These are phyloP conservation scores for Sebastes trivittatus DNA, from an alignment of 2,797 vertebrate species.

Conservation along the genomic window DNA sequence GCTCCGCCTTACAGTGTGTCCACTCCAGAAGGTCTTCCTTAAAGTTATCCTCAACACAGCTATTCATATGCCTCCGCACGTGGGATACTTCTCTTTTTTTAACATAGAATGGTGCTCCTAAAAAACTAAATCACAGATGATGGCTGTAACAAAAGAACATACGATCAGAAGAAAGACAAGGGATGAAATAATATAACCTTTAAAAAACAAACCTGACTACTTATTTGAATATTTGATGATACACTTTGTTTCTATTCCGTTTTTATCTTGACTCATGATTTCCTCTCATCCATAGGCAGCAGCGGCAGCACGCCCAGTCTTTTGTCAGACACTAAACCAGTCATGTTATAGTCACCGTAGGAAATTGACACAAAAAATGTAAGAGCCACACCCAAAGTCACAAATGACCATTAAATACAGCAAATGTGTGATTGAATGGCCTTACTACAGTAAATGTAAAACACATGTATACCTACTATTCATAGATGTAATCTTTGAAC, in stretches of 20 bases:
- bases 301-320: constrained; percentile 45
- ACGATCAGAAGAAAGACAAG: neutral
- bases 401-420: constrained; percentile 67
- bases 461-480: constrained; percentile 32
- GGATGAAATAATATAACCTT: neutral
- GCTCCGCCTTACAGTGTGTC: constrained; percentile 43
- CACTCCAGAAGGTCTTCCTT: constrained; percentile 55
- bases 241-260: neutral
- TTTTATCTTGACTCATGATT: constrained; percentile 4
- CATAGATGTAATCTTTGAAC: neutral
- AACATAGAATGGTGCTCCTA: neutral
- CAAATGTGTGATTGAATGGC: constrained; percentile 62
- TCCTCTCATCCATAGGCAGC: constrained; percentile 19
- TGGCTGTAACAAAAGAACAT: neutral
- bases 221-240: neutral
- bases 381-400: constrained; percentile 76
- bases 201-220: neutral
- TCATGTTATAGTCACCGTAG: constrained; percentile 43
- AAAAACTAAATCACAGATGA: neutral
- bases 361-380: constrained; percentile 62
- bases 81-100: constrained; percentile 23
- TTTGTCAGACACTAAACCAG: constrained; percentile 43
- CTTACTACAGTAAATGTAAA: constrained; percentile 43
- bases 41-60: constrained; percentile 48
- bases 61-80: constrained; percentile 37